Base-by-base conservation (phyloP, 2,113 vertebrate species). In the Scytalopus superciliaris region DNA sequence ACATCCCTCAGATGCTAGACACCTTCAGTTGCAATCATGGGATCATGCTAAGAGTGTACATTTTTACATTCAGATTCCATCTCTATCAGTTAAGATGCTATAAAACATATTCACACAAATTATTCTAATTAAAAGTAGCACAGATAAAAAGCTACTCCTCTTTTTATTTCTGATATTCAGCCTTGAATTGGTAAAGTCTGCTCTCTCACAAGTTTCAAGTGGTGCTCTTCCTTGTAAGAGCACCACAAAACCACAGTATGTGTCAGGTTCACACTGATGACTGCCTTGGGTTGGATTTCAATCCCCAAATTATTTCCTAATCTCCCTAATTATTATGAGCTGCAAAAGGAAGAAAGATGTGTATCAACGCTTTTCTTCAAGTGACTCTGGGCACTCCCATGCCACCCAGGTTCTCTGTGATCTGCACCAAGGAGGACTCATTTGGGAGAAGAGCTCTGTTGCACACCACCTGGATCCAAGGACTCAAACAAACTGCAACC, bases 51-150 rank as follows among this genome's bases (percentile, higher is more conserved):
- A 39, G 3, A 39, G 3, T 44, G 11, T 47, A 31, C 10, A 27
- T 56, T 76, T 73, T 64, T 31, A 90, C 42, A 83, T 13, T 53
- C 49, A 40, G 30, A 55, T 63, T 55, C 68, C 17, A 69, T 35
- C 14, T 33, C 45, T 50, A 10, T 49, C 5, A 4, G 28, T 74
- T 81, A 45, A 77, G 35, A 78, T 67, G 30, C 44, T 30, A 59
- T 6, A 77, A 69, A 77, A 69, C 12, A 53, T 2, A 23, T 45
- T 45, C 52, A 70, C 10, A 64, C 16, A 64, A 73, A 45, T 55
- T 21, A 62, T 4, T 27, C 0, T 60, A 78, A 63, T 14, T 55
- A 50, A 22, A 49, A 0, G 0, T 7, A 72, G 31, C 59, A 74
- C 19, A 70, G 84, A 84, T 6, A 59, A 19, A 70, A 70, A 78